Base-by-base conservation (phyloP, 1,140 invertebrate species). In the Zaprionus davidi region DNA sequence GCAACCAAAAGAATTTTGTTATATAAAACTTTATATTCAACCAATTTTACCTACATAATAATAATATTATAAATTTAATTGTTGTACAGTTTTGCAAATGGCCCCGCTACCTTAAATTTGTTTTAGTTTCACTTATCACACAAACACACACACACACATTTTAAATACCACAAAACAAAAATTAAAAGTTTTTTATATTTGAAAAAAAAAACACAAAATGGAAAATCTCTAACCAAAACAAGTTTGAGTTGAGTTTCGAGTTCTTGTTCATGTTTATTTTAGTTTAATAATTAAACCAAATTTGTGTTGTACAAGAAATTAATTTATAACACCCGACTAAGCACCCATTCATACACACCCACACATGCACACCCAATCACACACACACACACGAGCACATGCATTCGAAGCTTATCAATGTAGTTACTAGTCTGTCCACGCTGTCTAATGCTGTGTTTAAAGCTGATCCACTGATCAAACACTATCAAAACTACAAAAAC, bases 41-140 rank as follows among this genome's bases (percentile, higher is more conserved):
- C 20, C 46, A 22, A 20, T 22, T 41, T 51, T 44, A 58, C 59
- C 63, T 64, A 71, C 67, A 64, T 71, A 58, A 65, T 76, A 76
- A 51, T 51, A 51, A 24, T 51, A 51, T 13, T 24, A 22, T 24
- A 51, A 11, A 22, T 13, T 51, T 74, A 81, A 90, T 84, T 90
- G 85, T 90, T 87, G 88, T 84, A 91, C 81, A 90, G 81, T 85
- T 85, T 80, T 86, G 85, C 82, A 87, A 91, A 84, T 91, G 88
- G 90, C 90, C 90, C 90, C 90, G 90, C 90, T 91, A 91, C 80
- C 90, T 84, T 87, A 82, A 91, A 91, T 91, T 91, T 91, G 90
- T 91, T 91, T 91, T 87, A 87, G 79, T 81, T 90, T 87, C 78
- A 65, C 12, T 55, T 76, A 46, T 60, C 28, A 31, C 28, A 31